These are phyloP conservation scores for Drosophila acutilabella DNA, from an alignment of 2,888 invertebrate species.

Conservation along the genomic window DNA sequence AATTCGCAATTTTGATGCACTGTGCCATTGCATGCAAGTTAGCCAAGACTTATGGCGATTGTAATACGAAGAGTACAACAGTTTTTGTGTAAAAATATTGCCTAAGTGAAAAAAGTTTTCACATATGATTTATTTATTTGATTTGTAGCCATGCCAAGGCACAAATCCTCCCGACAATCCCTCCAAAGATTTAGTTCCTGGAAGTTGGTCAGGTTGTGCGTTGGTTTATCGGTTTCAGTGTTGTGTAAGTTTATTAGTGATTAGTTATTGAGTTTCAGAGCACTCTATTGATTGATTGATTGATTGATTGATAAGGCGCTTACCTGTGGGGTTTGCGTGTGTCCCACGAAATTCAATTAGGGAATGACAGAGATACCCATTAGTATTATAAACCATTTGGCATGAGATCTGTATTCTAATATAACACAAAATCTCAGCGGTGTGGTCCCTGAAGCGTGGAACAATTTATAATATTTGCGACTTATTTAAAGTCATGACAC, in stretches of 20 bases:
- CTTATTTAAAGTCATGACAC: slow-evolving; percentile 72
- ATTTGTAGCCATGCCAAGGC: slow-evolving; percentile 52
- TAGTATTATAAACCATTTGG: slow-evolving; percentile 12
- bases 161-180: slow-evolving; percentile 13
- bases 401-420: slow-evolving; percentile 22
- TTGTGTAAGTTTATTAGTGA: slow-evolving; percentile 64
- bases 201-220: slow-evolving; percentile 25
- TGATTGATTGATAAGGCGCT: slow-evolving; percentile 54
- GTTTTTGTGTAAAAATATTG: slow-evolving; percentile 71
- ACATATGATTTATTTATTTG: slow-evolving; percentile 76
- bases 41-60: slow-evolving; percentile 61
- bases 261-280: slow-evolving; percentile 59
- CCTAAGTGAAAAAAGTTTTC: slow-evolving; percentile 77
- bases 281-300: slow-evolving; percentile 60
- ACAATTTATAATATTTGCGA: slow-evolving; percentile 48
- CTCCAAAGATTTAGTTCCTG: slow-evolving; percentile 2
- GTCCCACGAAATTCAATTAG: slow-evolving; percentile 45
- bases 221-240: slow-evolving; percentile 50
- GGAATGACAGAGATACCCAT: slow-evolving; percentile 22
- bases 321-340: slow-evolving; percentile 32
- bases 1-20: slow-evolving; percentile 4
- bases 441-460: slow-evolving; percentile 27
- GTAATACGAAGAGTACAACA: slow-evolving; percentile 57
- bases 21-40: slow-evolving; percentile 27
- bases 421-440: slow-evolving; percentile 46